Conservation (phyloP, 2,797 vertebrate species). For the Nyctalus aviator region DNA sequence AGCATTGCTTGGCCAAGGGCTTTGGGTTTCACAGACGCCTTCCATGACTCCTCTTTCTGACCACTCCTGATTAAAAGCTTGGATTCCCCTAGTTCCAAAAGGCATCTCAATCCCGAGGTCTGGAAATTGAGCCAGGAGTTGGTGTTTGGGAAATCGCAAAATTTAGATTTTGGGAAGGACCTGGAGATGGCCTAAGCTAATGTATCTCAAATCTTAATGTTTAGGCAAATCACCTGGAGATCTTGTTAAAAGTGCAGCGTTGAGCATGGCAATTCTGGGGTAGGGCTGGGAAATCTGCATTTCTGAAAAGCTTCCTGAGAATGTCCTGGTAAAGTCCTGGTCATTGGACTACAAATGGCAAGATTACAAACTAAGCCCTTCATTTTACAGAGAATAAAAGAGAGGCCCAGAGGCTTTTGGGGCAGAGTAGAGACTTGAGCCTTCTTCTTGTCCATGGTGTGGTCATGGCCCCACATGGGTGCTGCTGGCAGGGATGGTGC, state of each 20-base stretch:
- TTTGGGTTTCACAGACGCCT: constrained; percentile 74
- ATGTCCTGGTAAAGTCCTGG: not conserved
- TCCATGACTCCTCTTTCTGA: constrained; percentile 67
- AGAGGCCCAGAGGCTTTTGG: not conserved
- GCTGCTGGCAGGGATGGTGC: not conserved
- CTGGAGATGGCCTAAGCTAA: not conserved
- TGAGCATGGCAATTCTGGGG: not conserved
- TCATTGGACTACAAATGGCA: not conserved
- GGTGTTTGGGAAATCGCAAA: constrained; percentile 44
- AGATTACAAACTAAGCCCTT: constrained; percentile 18
- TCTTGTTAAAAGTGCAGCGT: not conserved
- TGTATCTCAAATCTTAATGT: not conserved
- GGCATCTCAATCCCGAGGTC: constrained; percentile 37
- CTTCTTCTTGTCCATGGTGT: not conserved
- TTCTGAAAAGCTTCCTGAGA: not conserved
- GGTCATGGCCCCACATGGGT: not conserved
- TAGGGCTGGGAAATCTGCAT: not conserved
- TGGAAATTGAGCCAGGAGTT: constrained; percentile 37
- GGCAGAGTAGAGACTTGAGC: not conserved
- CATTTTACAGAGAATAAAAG: not conserved
- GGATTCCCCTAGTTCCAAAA: constrained; percentile 26
- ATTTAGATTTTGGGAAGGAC: constrained; percentile 34
- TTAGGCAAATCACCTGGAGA: not conserved
- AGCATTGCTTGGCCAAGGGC: constrained; percentile 42
- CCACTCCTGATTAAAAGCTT: constrained; percentile 70